Conservation (phyloP, 2,113 vertebrate genomes). For the Vicugna pacos region DNA sequence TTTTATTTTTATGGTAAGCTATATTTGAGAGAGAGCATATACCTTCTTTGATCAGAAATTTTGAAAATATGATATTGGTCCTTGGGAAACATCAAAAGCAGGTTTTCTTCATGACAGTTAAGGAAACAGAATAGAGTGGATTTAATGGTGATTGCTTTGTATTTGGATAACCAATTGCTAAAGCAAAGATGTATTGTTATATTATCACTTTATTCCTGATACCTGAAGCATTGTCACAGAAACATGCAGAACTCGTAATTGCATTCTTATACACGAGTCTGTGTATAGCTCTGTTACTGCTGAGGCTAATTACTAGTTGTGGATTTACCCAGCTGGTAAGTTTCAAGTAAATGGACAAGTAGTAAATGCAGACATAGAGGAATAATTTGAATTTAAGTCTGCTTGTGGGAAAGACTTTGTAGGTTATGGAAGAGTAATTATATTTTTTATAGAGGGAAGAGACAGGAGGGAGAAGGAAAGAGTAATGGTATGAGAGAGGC, state of each 20-base stretch:
- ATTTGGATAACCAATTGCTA: not conserved
- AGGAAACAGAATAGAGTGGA: not conserved
- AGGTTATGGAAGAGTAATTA: not conserved
- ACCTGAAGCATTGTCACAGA: not conserved
- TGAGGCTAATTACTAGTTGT: not conserved
- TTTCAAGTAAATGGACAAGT: not conserved
- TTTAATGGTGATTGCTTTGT: not conserved
- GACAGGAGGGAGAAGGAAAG: not conserved
- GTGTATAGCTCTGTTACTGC: not conserved
- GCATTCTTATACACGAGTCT: not conserved
- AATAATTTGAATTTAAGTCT: not conserved
- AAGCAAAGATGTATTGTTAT: not conserved
- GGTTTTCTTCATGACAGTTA: not conserved
- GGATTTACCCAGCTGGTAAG: not conserved
- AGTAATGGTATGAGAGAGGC: not conserved
- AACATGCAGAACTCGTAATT: not conserved
- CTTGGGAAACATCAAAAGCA: not conserved
- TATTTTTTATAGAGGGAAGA: not conserved
- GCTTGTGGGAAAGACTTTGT: not conserved
- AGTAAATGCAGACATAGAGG: not conserved
- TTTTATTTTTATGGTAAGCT: conserved; percentile 49
- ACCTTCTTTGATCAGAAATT: not conserved
- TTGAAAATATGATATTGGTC: not conserved
- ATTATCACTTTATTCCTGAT: not conserved
- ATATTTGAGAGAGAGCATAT: not conserved